phyloP scores from a whole-genome alignment of 1,140 invertebrate genomes.

The Anastrepha ludens region DNA sequence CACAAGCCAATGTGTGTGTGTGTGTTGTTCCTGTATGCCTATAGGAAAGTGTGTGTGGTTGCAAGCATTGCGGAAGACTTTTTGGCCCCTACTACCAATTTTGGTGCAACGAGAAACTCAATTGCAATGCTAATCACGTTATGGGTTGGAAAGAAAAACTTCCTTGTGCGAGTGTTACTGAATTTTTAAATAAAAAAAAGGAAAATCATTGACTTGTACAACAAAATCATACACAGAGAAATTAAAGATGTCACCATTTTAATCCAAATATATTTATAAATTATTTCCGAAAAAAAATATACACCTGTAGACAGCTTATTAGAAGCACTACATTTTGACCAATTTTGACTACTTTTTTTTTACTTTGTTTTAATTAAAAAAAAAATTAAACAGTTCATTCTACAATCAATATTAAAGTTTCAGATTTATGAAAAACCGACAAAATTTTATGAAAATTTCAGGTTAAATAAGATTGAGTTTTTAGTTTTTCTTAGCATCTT shows the following conservation, averaged over 20 bases:
- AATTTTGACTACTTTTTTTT: too few relatives aligned
- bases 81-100: conserved; percentile 20
- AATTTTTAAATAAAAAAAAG: too few relatives aligned
- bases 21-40: background rate
- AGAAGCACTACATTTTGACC: too few relatives aligned
- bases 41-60: background rate
- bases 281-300: background rate
- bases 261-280: background rate
- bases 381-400: too few relatives aligned
- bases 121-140: conserved; percentile 42
- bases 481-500: background rate
- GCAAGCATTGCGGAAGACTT: conserved; percentile 3
- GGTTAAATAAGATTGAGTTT: too few relatives aligned
- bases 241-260: background rate
- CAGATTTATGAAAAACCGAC: too few relatives aligned
- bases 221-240: too few relatives aligned
- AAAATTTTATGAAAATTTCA: too few relatives aligned
- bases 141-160: conserved; percentile 32
- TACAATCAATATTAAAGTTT: too few relatives aligned
- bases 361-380: too few relatives aligned
- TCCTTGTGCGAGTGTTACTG: background rate
- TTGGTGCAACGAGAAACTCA: conserved; percentile 18
- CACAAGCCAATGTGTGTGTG: background rate
- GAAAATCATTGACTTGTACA: too few relatives aligned
- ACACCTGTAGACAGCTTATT: too few relatives aligned